phyloP scores from a whole-genome alignment of 2,797 vertebrate genomes.

The Aselliscus stoliczkanus region DNA sequence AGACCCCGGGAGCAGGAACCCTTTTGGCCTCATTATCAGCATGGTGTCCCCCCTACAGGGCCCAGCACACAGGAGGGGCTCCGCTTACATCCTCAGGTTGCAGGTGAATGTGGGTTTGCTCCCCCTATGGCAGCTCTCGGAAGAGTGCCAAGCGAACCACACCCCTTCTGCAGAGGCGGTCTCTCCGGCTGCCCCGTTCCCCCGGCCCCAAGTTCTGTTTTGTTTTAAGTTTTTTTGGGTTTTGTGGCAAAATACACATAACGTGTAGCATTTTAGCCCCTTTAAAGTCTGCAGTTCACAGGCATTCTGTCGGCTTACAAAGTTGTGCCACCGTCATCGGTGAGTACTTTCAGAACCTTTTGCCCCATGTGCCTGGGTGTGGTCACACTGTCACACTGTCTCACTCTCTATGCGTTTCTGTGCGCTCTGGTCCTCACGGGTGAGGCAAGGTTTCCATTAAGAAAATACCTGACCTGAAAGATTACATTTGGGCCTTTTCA shows the following conservation, averaged over 20 bases:
- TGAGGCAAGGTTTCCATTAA: fast-evolving
- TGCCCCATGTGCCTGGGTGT: fast-evolving
- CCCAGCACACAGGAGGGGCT: background rate
- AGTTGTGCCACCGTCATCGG: fast-evolving
- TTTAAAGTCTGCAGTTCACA: fast-evolving
- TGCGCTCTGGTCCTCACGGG: fast-evolving
- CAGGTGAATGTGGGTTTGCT: fast-evolving
- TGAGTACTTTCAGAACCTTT: fast-evolving
- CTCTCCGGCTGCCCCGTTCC: too few species aligned
- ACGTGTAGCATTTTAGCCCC: background rate
- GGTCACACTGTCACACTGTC: fast-evolving
- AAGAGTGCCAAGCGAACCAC: fast-evolving
- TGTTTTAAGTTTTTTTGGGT: background rate
- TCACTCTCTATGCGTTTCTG: fast-evolving
- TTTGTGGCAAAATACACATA: background rate
- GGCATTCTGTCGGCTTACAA: fast-evolving
- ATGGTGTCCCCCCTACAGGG: fast-evolving
- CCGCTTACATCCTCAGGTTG: fast-evolving
- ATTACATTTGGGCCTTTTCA: fast-evolving
- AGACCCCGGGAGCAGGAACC: fast-evolving
- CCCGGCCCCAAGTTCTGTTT: background rate
- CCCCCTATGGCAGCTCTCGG: fast-evolving
- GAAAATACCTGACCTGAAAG: fast-evolving
- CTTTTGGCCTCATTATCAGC: fast-evolving
- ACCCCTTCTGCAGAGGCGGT: too few species aligned